Conservation (phyloP, 2,888 invertebrate species). For the Himalopsyche tibetana region DNA sequence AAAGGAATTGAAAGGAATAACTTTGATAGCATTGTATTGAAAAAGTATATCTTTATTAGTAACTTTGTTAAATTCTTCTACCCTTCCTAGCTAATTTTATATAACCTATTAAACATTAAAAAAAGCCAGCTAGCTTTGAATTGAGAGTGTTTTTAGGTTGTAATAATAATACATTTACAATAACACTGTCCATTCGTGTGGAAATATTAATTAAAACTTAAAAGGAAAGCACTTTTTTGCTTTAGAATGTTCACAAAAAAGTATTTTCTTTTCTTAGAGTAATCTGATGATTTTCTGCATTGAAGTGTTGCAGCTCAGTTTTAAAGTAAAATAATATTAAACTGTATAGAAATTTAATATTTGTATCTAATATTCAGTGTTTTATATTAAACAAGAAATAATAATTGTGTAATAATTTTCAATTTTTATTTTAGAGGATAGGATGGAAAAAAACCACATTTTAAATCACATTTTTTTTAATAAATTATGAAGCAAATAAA, state of each 20-base stretch:
- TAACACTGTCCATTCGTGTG: constrained; percentile 39
- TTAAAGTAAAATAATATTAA: constrained; percentile 38
- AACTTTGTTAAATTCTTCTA: constrained; percentile 34
- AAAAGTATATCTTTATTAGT: constrained; percentile 36
- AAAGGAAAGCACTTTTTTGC: constrained; percentile 37
- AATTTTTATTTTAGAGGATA: constrained; percentile 11
- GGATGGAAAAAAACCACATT: constrained; percentile 32
- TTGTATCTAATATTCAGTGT: constrained; percentile 41
- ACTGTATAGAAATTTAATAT: constrained; percentile 43
- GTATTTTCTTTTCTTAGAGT: constrained; percentile 33
- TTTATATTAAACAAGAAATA: constrained; percentile 43
- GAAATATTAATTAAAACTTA: constrained; percentile 17
- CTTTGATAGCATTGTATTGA: constrained; percentile 40
- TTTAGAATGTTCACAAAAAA: constrained; percentile 41
- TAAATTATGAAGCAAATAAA: constrained; percentile 64
- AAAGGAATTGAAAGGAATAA: constrained; percentile 32
- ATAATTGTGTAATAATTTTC: constrained; percentile 42
- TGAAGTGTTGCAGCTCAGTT: constrained; percentile 39
- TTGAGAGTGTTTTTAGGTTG: constrained; percentile 19
- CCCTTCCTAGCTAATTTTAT: constrained; percentile 42
- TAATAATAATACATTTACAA: constrained; percentile 28
- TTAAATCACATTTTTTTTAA: constrained; percentile 59
- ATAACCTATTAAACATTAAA: constrained; percentile 40
- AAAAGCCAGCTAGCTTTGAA: constrained; percentile 29
- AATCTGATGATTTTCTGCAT: constrained; percentile 38